A percentile compares a stretch with the other conserved stretches of the same genome.
Evolutionary conservation across 2,888 invertebrate genomes (phyloP).

Genomic region (Ophraella communa): DNA sequence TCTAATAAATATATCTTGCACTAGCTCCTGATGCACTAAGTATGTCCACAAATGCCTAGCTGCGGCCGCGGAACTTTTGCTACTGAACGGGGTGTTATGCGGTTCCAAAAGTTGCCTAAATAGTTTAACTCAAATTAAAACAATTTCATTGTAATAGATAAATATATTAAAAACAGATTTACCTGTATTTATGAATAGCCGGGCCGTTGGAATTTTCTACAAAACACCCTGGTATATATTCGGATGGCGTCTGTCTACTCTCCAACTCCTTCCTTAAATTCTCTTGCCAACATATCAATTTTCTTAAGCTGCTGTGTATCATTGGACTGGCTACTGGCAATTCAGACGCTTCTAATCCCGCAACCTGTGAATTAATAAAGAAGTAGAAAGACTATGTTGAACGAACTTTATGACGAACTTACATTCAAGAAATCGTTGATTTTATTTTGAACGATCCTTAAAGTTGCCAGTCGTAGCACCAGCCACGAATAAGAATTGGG

Average conservation of each 20-base stretch:
- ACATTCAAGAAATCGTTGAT: constrained; percentile 80
- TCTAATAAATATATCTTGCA: constrained; percentile 93
- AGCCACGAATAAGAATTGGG: constrained; percentile 97
- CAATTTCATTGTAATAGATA: background rate
- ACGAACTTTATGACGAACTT: constrained; percentile 23
- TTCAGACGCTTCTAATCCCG: constrained; percentile 65
- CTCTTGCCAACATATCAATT: constrained; percentile 90
- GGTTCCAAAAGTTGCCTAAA: constrained; percentile 84
- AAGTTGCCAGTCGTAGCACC: constrained; percentile 87
- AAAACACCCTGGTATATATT: constrained; percentile 91
- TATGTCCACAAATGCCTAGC: constrained; percentile 90
- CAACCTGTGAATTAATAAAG: constrained; percentile 49
- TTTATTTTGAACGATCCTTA: constrained; percentile 83
- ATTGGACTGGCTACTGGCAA: constrained; percentile 93
- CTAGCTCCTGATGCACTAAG: constrained; percentile 88
- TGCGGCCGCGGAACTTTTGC: constrained; percentile 73
- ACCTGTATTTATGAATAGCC: constrained; percentile 89
- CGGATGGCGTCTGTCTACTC: constrained; percentile 76
- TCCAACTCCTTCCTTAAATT: constrained; percentile 74
- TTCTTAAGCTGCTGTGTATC: constrained; percentile 86
- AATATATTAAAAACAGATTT: constrained; percentile 11
- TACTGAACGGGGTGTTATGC: constrained; percentile 93
- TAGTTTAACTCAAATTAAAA: constrained; percentile 10
- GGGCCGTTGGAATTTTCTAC: constrained; percentile 82
- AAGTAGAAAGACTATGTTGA: background rate